A percentile compares a stretch with the other conserved stretches of the same genome.
These are phyloP conservation scores for Drosophila parvula DNA, from an alignment of 1,140 invertebrate genomes.

Conservation along the genomic window DNA sequence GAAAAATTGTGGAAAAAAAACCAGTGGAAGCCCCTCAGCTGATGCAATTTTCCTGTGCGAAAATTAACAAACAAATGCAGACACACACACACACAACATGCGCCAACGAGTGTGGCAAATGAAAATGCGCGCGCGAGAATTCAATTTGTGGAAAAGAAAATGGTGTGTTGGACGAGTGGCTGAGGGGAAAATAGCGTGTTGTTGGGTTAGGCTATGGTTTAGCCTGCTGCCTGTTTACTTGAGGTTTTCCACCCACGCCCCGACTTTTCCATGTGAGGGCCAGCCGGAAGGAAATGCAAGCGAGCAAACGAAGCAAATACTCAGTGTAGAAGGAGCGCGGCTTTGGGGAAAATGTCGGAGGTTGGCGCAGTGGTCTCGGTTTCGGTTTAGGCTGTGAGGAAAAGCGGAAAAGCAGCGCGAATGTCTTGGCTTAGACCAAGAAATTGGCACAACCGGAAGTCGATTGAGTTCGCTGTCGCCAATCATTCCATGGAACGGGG, in stretches of 20 bases:
- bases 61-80: conserved; percentile 73
- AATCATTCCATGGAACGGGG: not conserved
- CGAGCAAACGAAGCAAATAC: conserved; percentile 75
- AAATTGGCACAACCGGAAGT: conserved; percentile 77
- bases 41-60: conserved; percentile 79
- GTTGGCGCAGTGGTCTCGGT: not conserved
- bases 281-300: conserved; percentile 77
- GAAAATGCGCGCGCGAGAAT: conserved; percentile 71
- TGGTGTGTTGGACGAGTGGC: conserved; percentile 33
- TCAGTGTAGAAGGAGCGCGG: not conserved
- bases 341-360: not conserved
- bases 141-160: conserved; percentile 74
- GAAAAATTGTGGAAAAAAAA: conserved; percentile 10
- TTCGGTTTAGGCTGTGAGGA: conserved; percentile 4
- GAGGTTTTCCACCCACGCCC: conserved; percentile 46
- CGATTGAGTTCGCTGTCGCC: conserved; percentile 55
- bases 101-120: conserved; percentile 38
- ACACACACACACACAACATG: conserved; percentile 34
- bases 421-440: conserved; percentile 32
- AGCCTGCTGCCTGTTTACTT: conserved; percentile 71
- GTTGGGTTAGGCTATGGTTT: conserved; percentile 35
- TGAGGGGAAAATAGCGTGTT: conserved; percentile 8
- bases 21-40: conserved; percentile 58
- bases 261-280: conserved; percentile 41
- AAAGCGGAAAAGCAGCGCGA: conserved; percentile 23